These are phyloP conservation scores for Silurus aristotelis DNA, from an alignment of 2,797 vertebrate species.

Conservation along the genomic window DNA sequence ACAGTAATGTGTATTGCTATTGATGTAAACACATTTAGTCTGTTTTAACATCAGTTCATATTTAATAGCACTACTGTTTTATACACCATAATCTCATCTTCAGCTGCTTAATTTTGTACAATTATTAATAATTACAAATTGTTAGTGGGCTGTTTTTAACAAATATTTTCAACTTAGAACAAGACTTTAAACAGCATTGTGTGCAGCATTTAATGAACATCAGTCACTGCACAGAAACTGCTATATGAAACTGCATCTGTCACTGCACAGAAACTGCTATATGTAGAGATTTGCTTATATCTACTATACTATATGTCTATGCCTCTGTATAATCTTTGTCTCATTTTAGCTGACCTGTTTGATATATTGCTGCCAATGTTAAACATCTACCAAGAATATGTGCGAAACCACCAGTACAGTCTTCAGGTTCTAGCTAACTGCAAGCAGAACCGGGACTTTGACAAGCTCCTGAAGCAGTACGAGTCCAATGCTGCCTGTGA, in stretches of 20 bases:
- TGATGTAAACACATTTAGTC: background rate
- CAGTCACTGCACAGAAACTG: background rate
- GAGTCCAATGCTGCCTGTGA: slow-evolving; percentile 96
- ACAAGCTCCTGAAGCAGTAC: slow-evolving; percentile 98
- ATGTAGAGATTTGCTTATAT: no score
- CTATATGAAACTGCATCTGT: no score
- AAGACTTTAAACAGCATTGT: no score
- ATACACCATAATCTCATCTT: background rate
- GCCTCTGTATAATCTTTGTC: background rate
- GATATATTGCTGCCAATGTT: slow-evolving; percentile 99
- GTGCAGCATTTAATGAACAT: no score
- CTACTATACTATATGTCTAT: no score
- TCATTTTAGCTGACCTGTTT: slow-evolving; percentile 88
- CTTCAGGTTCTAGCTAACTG: slow-evolving; percentile 98
- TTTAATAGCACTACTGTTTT: no score
- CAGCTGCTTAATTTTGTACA: background rate
- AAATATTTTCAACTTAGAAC: background rate
- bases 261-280: background rate
- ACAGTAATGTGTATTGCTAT: background rate
- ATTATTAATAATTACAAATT: slow-evolving; percentile 1
- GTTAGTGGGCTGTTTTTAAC: background rate
- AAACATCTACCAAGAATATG: slow-evolving; percentile 99
- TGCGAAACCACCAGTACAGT: slow-evolving; percentile 98
- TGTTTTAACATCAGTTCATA: background rate
- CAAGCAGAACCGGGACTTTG: slow-evolving; percentile 99